These are phyloP conservation scores for Calameuta filiformis DNA, from an alignment of 2,888 invertebrate species.

Conservation along the genomic window DNA sequence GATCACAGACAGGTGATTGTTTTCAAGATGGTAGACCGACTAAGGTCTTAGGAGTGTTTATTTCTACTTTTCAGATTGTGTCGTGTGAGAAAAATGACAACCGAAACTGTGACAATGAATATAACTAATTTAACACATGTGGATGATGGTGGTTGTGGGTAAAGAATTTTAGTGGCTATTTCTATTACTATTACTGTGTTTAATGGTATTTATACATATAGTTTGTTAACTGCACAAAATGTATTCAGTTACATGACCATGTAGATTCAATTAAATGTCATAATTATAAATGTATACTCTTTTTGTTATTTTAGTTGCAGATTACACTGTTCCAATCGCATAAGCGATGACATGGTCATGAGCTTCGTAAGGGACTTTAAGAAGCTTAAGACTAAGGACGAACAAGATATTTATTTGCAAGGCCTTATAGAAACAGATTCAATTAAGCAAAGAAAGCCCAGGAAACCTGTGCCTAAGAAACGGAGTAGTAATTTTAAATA, in stretches of 20 bases:
- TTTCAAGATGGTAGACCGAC: neutral
- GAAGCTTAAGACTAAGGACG: slow-evolving; percentile 4
- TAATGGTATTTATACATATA: neutral
- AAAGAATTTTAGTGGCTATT: neutral
- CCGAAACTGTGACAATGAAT: neutral
- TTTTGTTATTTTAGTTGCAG: slow-evolving; percentile 1
- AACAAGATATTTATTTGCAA: slow-evolving; percentile 8
- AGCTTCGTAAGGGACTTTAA: slow-evolving; percentile 4
- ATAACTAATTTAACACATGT: neutral
- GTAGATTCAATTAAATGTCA: no score
- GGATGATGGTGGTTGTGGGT: slow-evolving; percentile 2
- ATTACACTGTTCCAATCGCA: slow-evolving; percentile 2
- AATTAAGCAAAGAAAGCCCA: neutral
- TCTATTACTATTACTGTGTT: neutral
- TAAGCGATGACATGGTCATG: slow-evolving; percentile 5
- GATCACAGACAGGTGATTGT: neutral
- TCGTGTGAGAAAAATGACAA: neutral
- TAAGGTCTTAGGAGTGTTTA: neutral
- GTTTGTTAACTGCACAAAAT: neutral
- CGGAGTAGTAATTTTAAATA: slow-evolving; percentile 2
- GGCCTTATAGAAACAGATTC: slow-evolving; percentile 1
- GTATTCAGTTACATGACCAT: no score
- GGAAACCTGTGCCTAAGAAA: neutral
- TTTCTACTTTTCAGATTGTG: neutral
- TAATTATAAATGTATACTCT: no score